A percentile compares a stretch with the other conserved stretches of the same genome.
phyloP scores from a whole-genome alignment of 2,797 vertebrate species.

The Cossypha polioptera region DNA sequence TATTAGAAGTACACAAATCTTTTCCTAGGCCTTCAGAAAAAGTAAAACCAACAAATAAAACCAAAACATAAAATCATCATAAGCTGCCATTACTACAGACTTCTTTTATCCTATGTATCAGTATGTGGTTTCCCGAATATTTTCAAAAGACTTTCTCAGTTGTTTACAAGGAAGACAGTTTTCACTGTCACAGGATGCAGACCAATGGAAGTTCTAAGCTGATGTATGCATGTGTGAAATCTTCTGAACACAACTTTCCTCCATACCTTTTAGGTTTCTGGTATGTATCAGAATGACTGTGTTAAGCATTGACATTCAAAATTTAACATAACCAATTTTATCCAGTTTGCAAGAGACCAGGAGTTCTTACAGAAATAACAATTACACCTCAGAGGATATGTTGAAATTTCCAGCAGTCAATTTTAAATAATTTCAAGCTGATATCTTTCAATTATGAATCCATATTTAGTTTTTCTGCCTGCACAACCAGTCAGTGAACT shows the following conservation, averaged over 20 bases:
- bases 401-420: background rate
- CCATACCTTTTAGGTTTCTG: background rate
- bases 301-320: background rate
- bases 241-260: background rate
- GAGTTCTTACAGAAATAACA: background rate
- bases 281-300: background rate
- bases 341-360: background rate
- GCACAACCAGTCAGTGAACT: background rate
- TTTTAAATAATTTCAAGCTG: background rate
- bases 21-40: background rate
- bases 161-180: background rate
- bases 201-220: background rate
- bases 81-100: background rate
- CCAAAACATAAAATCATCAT: background rate
- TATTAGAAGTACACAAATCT: background rate
- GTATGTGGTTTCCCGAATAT: background rate
- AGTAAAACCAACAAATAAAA: background rate
- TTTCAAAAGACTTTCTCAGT: background rate
- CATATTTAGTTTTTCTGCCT: background rate
- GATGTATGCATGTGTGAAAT: background rate
- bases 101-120: background rate
- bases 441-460: background rate
- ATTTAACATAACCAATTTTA: background rate
- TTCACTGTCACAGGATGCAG: background rate
- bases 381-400: background rate